Base-by-base conservation (phyloP, 2,797 vertebrate genomes). In the Vultur gryphus region DNA sequence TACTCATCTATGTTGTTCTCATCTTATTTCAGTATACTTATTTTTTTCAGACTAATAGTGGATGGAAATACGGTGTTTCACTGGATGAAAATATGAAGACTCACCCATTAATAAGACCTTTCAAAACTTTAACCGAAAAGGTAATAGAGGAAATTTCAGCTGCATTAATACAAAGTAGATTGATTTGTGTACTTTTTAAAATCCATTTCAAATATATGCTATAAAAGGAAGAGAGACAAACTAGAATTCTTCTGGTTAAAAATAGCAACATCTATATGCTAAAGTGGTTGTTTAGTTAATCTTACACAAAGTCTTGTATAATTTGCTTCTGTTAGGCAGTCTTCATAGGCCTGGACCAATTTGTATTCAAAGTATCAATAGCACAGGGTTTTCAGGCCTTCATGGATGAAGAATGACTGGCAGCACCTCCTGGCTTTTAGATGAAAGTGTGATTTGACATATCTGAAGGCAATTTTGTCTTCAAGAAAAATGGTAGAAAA, bases 41-140 rank as follows among this genome's bases (percentile, higher is more conserved):
- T 48, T 64, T 79, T 71, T 95, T 97, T 92, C 98, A 99, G 99
- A 99, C 99, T 95, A 97, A 99, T 92, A 98, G 98, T 89, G 99
- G 99, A 48, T 99, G 99, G 99, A 99, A 99, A 95, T 99, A 99
- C 0, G 99, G 99, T 61, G 98, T 99, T 94, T 97, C 98, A 77
- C 96, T 99, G 77, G 99, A 99, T 80, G 99, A 99, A 96, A 99
- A 99, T 78, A 98, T 97, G 71, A 99, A 99, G 98, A 99, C 97
- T 82, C 99, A 99, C 87, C 99, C 99, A 44, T 98, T 99, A 97
- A 98, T 99, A 97, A 98, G 99, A 91, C 98, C 99, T 77, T 99
- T 99, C 98, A 99, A 99, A 98, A 99, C 98, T 11, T 98, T 99
- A 91, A 98, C 98, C 19, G 99, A 99, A 97, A 99, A 99, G 99